Evolutionary conservation across 2,113 vertebrate species (phyloP), one percentile per base, ranked within the genome.

Genomic region (Apteryx owenii): DNA sequence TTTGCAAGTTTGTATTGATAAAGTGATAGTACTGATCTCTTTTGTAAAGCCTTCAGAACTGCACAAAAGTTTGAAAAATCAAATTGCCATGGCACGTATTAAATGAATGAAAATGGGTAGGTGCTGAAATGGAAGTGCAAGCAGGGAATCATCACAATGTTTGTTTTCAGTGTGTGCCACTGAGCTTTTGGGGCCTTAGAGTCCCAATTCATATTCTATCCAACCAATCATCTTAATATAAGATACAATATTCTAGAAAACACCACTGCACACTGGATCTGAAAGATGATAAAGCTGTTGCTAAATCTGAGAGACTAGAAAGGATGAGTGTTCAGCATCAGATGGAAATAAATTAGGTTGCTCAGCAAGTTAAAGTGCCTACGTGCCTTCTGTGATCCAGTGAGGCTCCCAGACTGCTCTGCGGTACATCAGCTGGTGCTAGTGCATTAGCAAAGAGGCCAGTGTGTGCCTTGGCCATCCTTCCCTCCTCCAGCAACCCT

Each of bases 11-110:
- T 78, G 6, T 62, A 50, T 81, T 42, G 62, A 66, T 21, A 90
- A 64, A 79, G 36, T 29, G 36, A 44, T 4, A 78, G 10, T 12
- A 9, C 5, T 80, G 38, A 48, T 26, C 36, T 91, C 9, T 54
- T 88, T 70, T 83, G 54, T 56, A 58, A 85, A 65, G 6, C 42
- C 61, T 79, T 71, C 33, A 48, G 14, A 89, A 54, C 25, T 31
- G 42, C 40, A 13, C 29, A 68, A 22, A 64, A 68, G 16, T 69
- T 61, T 76, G 33, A 79, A 80, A 78, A 87, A 20, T 46, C 8
- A 71, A 68, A 14, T 54, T 71, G 51, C 54, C 1, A 0, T 12
- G 15, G 23, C 7, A 28, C 0, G 1, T 40, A 40, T 5, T 54
- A 58, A 77, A 81, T 42, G 5, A 62, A 29, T n/a, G 53, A 46